Evolutionary conservation across 2,797 vertebrate genomes (phyloP).

Genomic region (Jordanella pulchra): DNA sequence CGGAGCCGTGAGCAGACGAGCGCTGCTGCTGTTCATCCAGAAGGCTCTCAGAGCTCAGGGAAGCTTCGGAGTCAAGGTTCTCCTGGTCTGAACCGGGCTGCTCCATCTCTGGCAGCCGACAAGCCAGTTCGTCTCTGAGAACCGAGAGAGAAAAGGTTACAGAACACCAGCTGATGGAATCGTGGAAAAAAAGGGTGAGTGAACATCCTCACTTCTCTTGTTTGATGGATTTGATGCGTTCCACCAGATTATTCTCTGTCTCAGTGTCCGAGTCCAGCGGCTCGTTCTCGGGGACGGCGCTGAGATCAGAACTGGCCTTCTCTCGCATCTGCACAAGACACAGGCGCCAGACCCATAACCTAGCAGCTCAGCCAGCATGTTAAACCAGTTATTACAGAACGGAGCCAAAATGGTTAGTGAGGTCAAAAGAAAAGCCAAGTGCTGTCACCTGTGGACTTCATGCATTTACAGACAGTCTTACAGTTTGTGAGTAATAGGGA

Average conservation of each 20-base stretch:
- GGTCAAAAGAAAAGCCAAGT: constrained; percentile 23
- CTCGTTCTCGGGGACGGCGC: constrained; percentile 83
- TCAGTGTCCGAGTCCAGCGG: constrained; percentile 82
- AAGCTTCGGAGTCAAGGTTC: constrained; percentile 92
- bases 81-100: constrained; percentile 95
- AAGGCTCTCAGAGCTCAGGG: constrained; percentile 94
- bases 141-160: not conserved
- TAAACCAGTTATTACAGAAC: not conserved
- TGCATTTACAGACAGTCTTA: constrained; percentile 53
- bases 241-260: constrained; percentile 87
- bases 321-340: constrained; percentile 71
- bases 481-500: constrained; percentile 21
- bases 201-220: constrained; percentile 89
- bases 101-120: constrained; percentile 93
- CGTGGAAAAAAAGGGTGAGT: rapidly evolving
- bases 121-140: constrained; percentile 92
- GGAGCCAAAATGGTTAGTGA: constrained; percentile 61
- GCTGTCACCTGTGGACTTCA: constrained; percentile 46
- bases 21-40: constrained; percentile 87
- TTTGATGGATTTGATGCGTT: constrained; percentile 94
- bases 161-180: not conserved
- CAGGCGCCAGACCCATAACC: constrained; percentile 13
- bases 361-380: not conserved
- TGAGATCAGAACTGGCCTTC: constrained; percentile 76
- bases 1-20: constrained; percentile 68